Conservation (phyloP, 2,888 invertebrate genomes). For the Chorisops tibialis region DNA sequence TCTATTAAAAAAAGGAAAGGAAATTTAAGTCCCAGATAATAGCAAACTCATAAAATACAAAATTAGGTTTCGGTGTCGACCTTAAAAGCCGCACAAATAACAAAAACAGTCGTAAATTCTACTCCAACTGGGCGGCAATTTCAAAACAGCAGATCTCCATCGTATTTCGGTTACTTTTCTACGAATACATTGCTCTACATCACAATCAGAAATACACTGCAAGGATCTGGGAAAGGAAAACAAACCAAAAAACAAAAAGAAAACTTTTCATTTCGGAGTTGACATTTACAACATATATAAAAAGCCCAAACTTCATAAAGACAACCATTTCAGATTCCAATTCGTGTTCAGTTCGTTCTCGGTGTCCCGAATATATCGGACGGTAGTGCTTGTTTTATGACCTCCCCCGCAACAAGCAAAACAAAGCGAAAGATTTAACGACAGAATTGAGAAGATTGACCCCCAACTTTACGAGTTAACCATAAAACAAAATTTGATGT, state of each 20-base stretch:
- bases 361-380: slow-evolving; percentile 15
- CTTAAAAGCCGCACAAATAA: slow-evolving; percentile 21
- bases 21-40: slow-evolving; percentile 23
- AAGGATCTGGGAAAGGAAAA: neutral
- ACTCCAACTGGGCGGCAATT: neutral
- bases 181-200: neutral
- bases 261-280: slow-evolving; percentile 20
- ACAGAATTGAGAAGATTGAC: slow-evolving; percentile 35
- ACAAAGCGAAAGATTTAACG: slow-evolving; percentile 34
- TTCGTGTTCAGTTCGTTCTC: slow-evolving; percentile 20
- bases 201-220: slow-evolving; percentile 7
- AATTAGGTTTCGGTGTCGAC: slow-evolving; percentile 26
- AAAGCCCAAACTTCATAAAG: slow-evolving; percentile 32
- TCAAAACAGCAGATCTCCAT: slow-evolving; percentile 2
- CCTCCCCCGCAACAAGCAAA: slow-evolving; percentile 14
- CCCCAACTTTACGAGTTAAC: slow-evolving; percentile 31
- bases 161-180: slow-evolving; percentile 13
- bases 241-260: neutral
- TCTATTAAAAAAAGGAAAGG: slow-evolving; percentile 18
- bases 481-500: slow-evolving; percentile 35
- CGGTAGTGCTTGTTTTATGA: slow-evolving; percentile 10
- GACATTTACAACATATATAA: slow-evolving; percentile 21
- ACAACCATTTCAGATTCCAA: slow-evolving; percentile 34
- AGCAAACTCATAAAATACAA: slow-evolving; percentile 15
- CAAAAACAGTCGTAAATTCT: slow-evolving; percentile 23